Percentiles rank a stretch among this genome's conserved stretches.
Evolutionary conservation across 1,140 invertebrate species (phyloP).

Genomic region (Hyles vespertilio): DNA sequence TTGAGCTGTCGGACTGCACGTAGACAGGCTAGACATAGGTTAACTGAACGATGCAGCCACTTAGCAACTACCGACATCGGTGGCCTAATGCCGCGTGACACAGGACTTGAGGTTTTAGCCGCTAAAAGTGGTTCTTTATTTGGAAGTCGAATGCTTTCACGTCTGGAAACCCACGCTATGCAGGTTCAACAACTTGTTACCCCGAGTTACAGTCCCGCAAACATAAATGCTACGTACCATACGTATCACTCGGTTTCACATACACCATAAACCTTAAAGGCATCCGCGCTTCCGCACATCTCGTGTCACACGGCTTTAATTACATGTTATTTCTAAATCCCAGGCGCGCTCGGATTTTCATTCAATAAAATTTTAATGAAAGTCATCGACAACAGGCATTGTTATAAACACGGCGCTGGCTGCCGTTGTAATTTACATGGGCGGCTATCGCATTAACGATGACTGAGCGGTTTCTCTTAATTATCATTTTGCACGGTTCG

Average conservation of each 20-base stretch:
- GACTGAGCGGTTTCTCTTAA: slow-evolving; percentile 72
- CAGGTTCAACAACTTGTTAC: no score
- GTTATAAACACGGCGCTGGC: slow-evolving; percentile 50
- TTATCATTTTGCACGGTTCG: slow-evolving; percentile 73
- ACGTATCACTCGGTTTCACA: background rate
- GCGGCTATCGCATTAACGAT: slow-evolving; percentile 68
- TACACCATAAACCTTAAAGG: background rate
- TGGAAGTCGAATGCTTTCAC: no score
- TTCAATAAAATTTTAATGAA: slow-evolving; percentile 60
- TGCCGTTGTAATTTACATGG: slow-evolving; percentile 59
- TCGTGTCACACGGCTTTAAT: background rate
- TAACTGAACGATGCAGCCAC: no score
- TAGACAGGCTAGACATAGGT: no score
- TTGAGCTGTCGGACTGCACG: no score
- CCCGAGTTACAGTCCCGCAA: no score
- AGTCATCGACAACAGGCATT: slow-evolving; percentile 49
- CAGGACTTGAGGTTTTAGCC: no score
- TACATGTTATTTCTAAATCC: background rate
- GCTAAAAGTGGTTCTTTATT: no score
- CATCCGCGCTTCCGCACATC: no score
- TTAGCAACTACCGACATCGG: no score
- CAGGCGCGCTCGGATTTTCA: slow-evolving; percentile 28
- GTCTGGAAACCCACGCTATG: no score
- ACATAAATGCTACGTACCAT: background rate
- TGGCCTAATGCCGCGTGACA: no score